phyloP scores from a whole-genome alignment of 2,113 vertebrate species.

The Nestor notabilis region DNA sequence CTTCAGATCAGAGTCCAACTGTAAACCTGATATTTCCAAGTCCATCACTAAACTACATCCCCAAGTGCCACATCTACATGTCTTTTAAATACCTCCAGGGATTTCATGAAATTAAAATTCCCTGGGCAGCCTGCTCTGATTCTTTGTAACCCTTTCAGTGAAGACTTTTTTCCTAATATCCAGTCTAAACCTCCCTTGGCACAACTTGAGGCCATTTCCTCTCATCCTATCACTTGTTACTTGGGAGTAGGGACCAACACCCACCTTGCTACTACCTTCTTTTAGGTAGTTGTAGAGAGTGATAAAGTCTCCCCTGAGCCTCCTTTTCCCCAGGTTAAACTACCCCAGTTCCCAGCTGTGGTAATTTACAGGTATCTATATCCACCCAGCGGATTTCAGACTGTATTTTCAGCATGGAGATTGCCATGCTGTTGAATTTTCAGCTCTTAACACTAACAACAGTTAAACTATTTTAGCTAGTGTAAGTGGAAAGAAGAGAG shows the following conservation, averaged over 20 bases:
- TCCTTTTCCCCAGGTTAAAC: neutral
- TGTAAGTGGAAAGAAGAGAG: neutral
- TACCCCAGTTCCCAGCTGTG: neutral
- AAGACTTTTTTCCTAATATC: neutral
- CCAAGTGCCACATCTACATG: accelerated
- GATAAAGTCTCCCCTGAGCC: neutral
- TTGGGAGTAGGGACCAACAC: neutral
- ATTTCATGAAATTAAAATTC: neutral
- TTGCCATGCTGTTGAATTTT: neutral
- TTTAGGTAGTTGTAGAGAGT: neutral
- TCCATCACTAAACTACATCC: neutral
- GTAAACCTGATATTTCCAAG: neutral
- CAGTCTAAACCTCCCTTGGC: neutral
- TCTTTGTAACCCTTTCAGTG: neutral
- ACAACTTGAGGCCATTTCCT: neutral
- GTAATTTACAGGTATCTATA: neutral
- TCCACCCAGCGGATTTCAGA: neutral
- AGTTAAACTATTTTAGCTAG: neutral
- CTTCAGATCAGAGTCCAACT: neutral
- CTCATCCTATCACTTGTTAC: neutral
- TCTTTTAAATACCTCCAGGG: neutral
- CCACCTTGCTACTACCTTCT: neutral
- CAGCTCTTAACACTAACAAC: neutral
- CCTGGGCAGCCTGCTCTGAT: neutral
- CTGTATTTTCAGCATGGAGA: neutral